phyloP scores from a whole-genome alignment of 1,140 invertebrate species.

The Drosophila neocordata region DNA sequence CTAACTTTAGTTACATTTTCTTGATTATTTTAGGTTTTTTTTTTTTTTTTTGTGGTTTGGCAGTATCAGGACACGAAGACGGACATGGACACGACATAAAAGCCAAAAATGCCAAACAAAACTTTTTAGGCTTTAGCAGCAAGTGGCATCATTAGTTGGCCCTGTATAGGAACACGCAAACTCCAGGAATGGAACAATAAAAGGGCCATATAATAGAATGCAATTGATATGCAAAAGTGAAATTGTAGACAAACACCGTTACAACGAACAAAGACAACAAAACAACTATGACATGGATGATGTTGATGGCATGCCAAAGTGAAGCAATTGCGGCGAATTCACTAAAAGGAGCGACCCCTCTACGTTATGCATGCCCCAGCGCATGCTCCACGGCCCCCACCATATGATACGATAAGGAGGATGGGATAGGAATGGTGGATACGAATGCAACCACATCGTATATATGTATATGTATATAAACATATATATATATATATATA shows the following conservation, averaged over 20 bases:
- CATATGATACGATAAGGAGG: neutral
- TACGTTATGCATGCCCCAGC: constrained; percentile 21
- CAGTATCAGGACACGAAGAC: constrained; percentile 63
- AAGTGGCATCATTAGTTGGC: constrained; percentile 58
- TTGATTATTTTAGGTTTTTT: neutral
- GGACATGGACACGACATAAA: constrained; percentile 50
- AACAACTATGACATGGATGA: constrained; percentile 23
- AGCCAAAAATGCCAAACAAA: constrained; percentile 60
- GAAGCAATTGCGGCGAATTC: constrained; percentile 52
- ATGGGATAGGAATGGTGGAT: neutral
- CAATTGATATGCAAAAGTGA: constrained; percentile 77
- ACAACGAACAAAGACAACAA: constrained; percentile 21
- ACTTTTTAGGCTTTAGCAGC: constrained; percentile 33
- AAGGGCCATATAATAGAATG: constrained; percentile 60
- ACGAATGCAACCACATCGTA: constrained; percentile 43
- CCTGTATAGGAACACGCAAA: constrained; percentile 48
- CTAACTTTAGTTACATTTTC: neutral
- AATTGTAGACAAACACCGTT: constrained; percentile 51
- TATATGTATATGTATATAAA: too few relatives aligned
- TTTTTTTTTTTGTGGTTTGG: constrained; percentile 63
- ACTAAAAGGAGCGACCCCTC: constrained; percentile 41
- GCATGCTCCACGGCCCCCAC: constrained; percentile 56
- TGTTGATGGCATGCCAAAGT: constrained; percentile 32
- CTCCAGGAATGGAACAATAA: constrained; percentile 54
- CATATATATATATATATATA: too few relatives aligned